These are phyloP conservation scores for Parascotia fuliginaria DNA, from an alignment of 2,888 invertebrate species.

Conservation along the genomic window DNA sequence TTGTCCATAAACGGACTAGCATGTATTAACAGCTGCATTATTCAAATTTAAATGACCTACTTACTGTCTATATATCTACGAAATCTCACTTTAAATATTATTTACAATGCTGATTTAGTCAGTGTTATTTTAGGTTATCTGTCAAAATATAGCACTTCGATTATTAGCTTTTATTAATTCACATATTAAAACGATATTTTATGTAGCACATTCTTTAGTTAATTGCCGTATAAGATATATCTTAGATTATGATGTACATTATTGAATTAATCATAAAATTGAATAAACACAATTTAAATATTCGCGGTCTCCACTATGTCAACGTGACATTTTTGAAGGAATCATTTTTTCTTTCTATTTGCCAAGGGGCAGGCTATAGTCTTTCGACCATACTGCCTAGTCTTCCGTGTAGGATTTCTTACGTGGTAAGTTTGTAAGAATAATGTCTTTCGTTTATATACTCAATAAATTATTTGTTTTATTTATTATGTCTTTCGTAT, in stretches of 20 bases:
- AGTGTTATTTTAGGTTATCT: conserved; percentile 48
- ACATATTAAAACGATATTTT: conserved; percentile 4
- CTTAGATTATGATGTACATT: neutral
- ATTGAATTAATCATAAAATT: neutral
- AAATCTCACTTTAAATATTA: conserved; percentile 31
- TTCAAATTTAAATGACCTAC: conserved; percentile 22
- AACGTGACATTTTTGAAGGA: conserved; percentile 16
- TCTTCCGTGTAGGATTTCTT: too few species aligned
- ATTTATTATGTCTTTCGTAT: too few species aligned
- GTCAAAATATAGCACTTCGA: conserved; percentile 43
- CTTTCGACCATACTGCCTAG: too few species aligned
- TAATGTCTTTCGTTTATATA: too few species aligned
- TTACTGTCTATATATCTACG: conserved; percentile 8
- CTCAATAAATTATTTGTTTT: too few species aligned
- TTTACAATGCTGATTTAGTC: conserved; percentile 51
- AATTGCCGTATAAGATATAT: conserved; percentile 1
- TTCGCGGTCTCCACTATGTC: conserved; percentile 34
- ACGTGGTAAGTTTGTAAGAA: too few species aligned
- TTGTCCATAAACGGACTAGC: conserved; percentile 84
- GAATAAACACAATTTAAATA: conserved; percentile 28
- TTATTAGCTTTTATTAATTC: conserved; percentile 3
- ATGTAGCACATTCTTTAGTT: neutral
- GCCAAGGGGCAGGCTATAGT: too few species aligned
- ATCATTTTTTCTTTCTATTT: too few species aligned
- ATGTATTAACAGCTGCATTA: conserved; percentile 83